Percentiles rank a stretch among this genome's conserved stretches.
phyloP scores from a whole-genome alignment of 2,888 invertebrate species.

The Cantharis flavilabris region DNA sequence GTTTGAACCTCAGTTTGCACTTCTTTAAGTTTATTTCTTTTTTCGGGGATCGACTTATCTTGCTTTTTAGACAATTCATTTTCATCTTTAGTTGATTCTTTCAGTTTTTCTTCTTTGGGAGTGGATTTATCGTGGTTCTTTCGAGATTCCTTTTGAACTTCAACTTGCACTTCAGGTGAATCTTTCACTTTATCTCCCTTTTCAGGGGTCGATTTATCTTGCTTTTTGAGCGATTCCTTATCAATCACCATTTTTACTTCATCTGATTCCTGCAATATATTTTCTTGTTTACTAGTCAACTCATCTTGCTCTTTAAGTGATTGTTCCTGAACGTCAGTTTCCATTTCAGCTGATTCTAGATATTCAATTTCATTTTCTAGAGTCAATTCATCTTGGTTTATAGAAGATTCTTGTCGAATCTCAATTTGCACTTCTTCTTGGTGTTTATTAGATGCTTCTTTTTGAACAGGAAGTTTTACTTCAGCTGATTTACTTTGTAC shows the following conservation, averaged over 20 bases:
- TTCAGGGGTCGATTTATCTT: neutral
- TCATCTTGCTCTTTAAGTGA: neutral
- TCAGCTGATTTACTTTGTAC: neutral
- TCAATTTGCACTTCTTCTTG: no score
- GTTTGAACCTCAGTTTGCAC: neutral
- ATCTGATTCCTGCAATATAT: neutral
- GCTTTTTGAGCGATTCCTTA: neutral
- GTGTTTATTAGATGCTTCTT: neutral
- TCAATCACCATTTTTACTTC: neutral
- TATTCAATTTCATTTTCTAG: neutral
- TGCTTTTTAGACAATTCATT: neutral
- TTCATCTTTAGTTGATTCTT: neutral
- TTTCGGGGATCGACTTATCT: neutral
- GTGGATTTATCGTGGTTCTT: neutral
- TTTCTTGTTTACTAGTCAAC: no score
- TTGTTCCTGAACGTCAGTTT: neutral
- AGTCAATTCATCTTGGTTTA: neutral
- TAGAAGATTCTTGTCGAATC: no score
- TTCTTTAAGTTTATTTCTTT: neutral
- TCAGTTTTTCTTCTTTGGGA: neutral
- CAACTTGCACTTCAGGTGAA: no score
- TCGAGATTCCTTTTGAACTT: neutral
- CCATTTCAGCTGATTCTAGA: neutral
- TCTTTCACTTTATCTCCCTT: neutral
- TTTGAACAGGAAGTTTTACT: neutral